A percentile compares a stretch with the other conserved stretches of the same genome.
Evolutionary conservation across 1,140 invertebrate species (phyloP).

Genomic region (Reticulitermes speratus): DNA sequence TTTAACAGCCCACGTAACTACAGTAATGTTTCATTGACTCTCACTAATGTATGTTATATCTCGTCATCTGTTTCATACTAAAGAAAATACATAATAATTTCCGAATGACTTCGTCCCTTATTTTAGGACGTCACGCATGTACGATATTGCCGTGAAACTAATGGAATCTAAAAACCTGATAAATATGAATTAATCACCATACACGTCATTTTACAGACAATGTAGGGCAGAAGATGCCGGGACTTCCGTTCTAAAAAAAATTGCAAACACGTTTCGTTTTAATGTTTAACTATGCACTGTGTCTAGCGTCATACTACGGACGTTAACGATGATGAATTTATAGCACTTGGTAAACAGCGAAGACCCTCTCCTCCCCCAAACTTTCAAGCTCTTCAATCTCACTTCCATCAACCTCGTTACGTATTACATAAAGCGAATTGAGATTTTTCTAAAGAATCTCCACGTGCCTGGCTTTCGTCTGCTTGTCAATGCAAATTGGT

Average conservation of each 20-base stretch:
- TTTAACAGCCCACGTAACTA: too few relatives aligned
- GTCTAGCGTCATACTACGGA: neutral
- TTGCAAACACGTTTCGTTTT: constrained; percentile 1
- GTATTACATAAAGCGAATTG: constrained; percentile 6
- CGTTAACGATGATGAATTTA: constrained; percentile 19
- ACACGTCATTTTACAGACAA: neutral
- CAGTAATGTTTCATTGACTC: too few relatives aligned
- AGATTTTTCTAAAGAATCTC: neutral
- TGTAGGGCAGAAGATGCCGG: neutral
- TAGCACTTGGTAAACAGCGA: neutral
- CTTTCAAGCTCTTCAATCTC: neutral
- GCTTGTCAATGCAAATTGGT: neutral
- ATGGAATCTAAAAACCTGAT: neutral
- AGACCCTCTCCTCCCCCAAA: neutral
- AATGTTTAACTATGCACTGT: neutral
- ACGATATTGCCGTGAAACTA: neutral
- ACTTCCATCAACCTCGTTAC: neutral
- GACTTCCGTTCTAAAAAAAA: neutral
- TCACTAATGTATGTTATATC: too few relatives aligned
- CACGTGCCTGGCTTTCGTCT: neutral
- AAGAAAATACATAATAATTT: neutral
- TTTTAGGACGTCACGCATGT: neutral
- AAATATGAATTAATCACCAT: constrained; percentile 5
- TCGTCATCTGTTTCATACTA: too few relatives aligned
- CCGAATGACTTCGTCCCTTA: neutral